Evolutionary conservation across 1,140 invertebrate genomes (phyloP).

Genomic region (Conus ventricosus): DNA sequence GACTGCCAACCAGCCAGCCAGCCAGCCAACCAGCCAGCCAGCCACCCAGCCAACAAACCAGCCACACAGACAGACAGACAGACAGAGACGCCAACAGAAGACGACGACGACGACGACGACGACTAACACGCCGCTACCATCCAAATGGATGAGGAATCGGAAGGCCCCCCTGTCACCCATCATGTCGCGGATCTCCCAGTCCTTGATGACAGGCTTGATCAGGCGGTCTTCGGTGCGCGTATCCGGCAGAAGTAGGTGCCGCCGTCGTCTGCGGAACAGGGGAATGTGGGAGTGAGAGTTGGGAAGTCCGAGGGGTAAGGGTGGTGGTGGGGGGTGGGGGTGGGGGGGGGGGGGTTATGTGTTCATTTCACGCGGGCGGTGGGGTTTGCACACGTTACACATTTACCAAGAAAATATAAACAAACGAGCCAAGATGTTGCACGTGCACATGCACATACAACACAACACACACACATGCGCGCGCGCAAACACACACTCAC

Average conservation of each 20-base stretch:
- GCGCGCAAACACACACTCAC: too few relatives aligned
- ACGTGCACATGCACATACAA: too few relatives aligned
- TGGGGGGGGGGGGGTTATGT: too few relatives aligned
- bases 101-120: too few relatives aligned
- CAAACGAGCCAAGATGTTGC: not conserved
- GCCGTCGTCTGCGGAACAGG: not conserved
- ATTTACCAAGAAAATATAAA: not conserved
- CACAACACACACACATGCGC: too few relatives aligned
- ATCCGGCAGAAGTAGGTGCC: constrained; percentile 22
- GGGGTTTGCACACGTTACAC: too few relatives aligned
- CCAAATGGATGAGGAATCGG: constrained; percentile 1
- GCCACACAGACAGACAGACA: not conserved
- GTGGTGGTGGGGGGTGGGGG: too few relatives aligned
- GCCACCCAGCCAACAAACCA: not conserved
- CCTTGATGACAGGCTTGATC: not conserved
- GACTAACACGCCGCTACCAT: not conserved
- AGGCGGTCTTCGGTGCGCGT: not conserved
- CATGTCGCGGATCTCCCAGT: not conserved
- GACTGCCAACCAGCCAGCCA: too few relatives aligned
- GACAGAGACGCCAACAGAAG: not conserved
- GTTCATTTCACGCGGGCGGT: too few relatives aligned
- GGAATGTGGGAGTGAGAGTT: too few relatives aligned
- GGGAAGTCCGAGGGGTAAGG: too few relatives aligned
- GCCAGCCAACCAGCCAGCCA: not conserved
- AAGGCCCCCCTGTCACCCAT: constrained; percentile 1